A percentile compares a stretch with the other conserved stretches of the same genome.
These are phyloP conservation scores for Origma solitaria DNA, from an alignment of 2,113 vertebrate genomes.

Conservation along the genomic window DNA sequence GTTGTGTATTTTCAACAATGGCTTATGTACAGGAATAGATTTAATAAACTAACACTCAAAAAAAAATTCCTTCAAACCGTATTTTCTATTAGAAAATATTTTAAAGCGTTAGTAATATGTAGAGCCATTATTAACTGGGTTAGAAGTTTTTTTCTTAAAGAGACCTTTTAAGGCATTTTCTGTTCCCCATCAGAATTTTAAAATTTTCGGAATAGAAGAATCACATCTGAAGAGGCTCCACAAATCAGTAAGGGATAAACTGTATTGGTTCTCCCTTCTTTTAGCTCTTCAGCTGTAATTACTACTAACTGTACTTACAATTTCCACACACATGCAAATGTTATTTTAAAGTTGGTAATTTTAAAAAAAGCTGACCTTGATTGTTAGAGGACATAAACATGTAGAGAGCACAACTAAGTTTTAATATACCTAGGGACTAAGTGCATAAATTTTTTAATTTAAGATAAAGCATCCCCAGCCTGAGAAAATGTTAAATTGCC, in stretches of 20 bases:
- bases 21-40: background rate
- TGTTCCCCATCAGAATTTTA: background rate
- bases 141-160: background rate
- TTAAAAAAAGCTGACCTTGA: background rate
- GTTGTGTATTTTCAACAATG: background rate
- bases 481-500: slow-evolving; percentile 29
- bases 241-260: background rate
- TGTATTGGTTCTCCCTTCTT: background rate
- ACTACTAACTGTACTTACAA: background rate
- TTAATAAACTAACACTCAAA: background rate
- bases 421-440: slow-evolving; percentile 12
- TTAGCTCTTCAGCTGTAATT: background rate
- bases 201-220: background rate
- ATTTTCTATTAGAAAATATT: background rate
- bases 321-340: background rate
- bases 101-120: background rate
- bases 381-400: background rate
- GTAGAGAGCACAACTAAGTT: background rate
- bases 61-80: background rate
- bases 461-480: background rate
- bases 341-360: background rate
- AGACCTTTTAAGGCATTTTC: background rate
- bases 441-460: slow-evolving; percentile 46
- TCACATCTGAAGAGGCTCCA: background rate
- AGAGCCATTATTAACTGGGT: background rate